A percentile compares a stretch with the other conserved stretches of the same genome.
These are phyloP conservation scores for Poecilia wingei DNA, from an alignment of 2,797 vertebrate species.

Conservation along the genomic window DNA sequence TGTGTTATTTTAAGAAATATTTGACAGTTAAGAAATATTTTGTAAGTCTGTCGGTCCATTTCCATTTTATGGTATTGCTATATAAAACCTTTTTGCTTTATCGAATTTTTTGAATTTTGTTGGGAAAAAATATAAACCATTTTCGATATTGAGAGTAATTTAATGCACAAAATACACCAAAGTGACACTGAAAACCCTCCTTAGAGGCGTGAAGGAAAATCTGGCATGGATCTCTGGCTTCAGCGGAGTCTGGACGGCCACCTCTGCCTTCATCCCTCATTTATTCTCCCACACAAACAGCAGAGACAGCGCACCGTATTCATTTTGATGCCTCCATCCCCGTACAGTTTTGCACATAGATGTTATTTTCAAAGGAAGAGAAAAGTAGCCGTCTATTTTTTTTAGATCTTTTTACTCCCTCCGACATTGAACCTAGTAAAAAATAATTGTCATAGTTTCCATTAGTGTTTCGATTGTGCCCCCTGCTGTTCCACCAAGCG, in stretches of 20 bases:
- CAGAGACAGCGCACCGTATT: background rate
- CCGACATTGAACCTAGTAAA: background rate
- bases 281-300: constrained; percentile 21
- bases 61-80: background rate
- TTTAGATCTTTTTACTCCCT: no score
- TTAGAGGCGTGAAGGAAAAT: constrained; percentile 73
- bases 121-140: constrained; percentile 1
- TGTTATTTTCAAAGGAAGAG: background rate
- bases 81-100: background rate
- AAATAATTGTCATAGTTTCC: background rate
- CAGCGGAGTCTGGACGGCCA: constrained; percentile 34
- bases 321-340: background rate
- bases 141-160: constrained; percentile 44
- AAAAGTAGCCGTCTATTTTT: background rate
- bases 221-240: constrained; percentile 69
- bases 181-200: constrained; percentile 30
- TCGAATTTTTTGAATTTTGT: background rate
- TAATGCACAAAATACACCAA: constrained; percentile 45
- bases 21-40: background rate
- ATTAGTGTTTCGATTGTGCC: constrained; percentile 28
- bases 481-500: constrained; percentile 39
- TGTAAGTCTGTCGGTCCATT: background rate
- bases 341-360: background rate
- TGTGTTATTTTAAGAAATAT: background rate
- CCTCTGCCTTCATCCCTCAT: constrained; percentile 32